Evolutionary conservation across 37 sponge, comb jelly and placozoan species (phyloP), one percentile per base, ranked within the genome.

Genomic region (Haliclona indistincta): DNA sequence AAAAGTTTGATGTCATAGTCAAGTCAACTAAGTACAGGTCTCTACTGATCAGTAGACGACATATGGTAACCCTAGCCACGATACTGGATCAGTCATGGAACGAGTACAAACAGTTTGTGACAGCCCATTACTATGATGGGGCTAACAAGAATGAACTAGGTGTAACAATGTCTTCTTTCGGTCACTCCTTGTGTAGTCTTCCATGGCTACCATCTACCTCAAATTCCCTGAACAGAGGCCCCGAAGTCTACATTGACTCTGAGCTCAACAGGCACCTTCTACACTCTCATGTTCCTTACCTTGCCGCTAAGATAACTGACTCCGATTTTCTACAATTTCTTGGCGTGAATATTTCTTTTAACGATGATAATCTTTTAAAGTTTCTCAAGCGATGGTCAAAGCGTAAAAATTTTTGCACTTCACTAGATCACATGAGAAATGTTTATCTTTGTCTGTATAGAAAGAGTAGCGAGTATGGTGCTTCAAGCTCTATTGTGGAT

Each of bases 51-150:
- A 61, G 76, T 40, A 38, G 2, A 4, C 7, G 5, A 10, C 74
- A 84, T 30, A 84, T 84, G 84, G 35, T 42, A 63, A 60, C n/a
- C 0, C 64, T 84, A 4, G 62, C 38, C 19, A 33, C 58, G 26
- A 51, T 76, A 1, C 61, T 84, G 0, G 77, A 84, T 38, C 54
- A 56, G 7, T n/a, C 47, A 47, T 84, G 84, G 84, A 63, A 81
- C 19, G 26, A 33, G 4, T 76, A 84, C 54, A 69, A 44, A 26
- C 47, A 76, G 17, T 69, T 19, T 38, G 3, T 75, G 22, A 26
- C 52, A 1, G 84, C 84, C 15, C n/a, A 38, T 25, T 45, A 67
- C 30, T 76, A 63, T 40, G 71, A 76, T 70, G 77, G 65, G 15
- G 30, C 54, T 32, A 84, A 75, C 39, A 38, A 49, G 25, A 64